phyloP scores from a whole-genome alignment of 2,888 invertebrate genomes.

The Metallyticus violacea region DNA sequence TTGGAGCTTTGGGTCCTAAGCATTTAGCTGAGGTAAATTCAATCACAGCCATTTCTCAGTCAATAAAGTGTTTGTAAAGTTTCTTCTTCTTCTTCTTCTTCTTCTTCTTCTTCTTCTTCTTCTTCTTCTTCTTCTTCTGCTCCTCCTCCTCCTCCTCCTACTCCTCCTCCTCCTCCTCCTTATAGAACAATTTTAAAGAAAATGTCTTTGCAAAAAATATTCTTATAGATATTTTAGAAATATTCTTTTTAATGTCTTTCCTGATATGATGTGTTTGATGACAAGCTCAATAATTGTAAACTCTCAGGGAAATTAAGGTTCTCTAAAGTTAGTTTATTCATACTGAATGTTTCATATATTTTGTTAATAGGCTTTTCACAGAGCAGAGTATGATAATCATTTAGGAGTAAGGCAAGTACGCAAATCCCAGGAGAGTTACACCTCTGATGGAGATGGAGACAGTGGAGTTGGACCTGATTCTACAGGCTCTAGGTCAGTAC shows the following conservation, averaged over 20 bases:
- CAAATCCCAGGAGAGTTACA: slow-evolving; percentile 63
- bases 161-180: no score
- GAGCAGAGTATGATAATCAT: slow-evolving; percentile 41
- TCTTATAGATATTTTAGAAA: no score
- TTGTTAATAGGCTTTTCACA: slow-evolving; percentile 43
- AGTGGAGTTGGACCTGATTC: slow-evolving; percentile 85
- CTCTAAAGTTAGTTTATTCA: no score
- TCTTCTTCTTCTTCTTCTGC: background rate
- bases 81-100: background rate
- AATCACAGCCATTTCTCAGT: background rate
- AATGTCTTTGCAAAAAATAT: no score
- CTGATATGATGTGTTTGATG: no score
- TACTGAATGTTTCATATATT: no score
- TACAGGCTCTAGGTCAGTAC: slow-evolving; percentile 58
- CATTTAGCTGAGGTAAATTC: slow-evolving; percentile 37
- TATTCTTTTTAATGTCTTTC: no score
- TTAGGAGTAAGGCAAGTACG: slow-evolving; percentile 41
- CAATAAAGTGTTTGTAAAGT: no score
- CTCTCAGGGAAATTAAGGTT: no score
- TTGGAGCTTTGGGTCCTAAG: slow-evolving; percentile 26
- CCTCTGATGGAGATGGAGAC: slow-evolving; percentile 82
- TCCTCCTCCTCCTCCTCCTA: no score
- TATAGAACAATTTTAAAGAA: no score
- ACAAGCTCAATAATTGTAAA: no score
- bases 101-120: background rate